Percentiles rank a stretch among this genome's conserved stretches.
Conservation (phyloP, 1,140 invertebrate genomes). For the Pachyrhynchus sulphureomaculatus region DNA sequence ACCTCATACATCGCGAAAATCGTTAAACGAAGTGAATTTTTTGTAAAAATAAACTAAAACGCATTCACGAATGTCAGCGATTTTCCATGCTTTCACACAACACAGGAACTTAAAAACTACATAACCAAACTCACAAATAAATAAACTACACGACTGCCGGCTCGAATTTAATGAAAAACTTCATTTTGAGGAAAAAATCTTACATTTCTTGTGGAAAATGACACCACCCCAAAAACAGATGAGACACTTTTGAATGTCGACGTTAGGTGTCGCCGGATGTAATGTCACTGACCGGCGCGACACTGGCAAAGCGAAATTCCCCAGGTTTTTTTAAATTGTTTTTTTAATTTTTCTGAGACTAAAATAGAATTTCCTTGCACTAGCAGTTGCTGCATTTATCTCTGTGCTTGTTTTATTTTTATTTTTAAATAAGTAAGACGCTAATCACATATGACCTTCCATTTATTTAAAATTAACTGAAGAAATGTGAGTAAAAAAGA, state of each 20-base stretch:
- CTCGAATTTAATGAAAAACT: constrained; percentile 14
- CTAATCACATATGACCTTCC: too few species aligned
- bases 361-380: too few species aligned
- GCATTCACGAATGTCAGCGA: constrained; percentile 20
- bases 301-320: not conserved
- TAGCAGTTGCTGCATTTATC: too few species aligned
- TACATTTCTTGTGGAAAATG: constrained; percentile 35
- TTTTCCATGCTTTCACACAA: not conserved
- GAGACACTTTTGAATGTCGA: constrained; percentile 21
- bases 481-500: too few species aligned
- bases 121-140: constrained; percentile 1
- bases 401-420: too few species aligned
- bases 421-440: too few species aligned
- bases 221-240: constrained; percentile 36
- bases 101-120: not conserved
- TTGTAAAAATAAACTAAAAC: constrained; percentile 31
- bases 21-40: constrained; percentile 13
- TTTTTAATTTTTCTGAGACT: too few species aligned
- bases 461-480: too few species aligned
- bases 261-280: constrained; percentile 11
- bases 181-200: constrained; percentile 29
- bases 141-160: not conserved
- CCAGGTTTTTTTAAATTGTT: not conserved
- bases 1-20: constrained; percentile 25
- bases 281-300: not conserved